phyloP scores from a whole-genome alignment of 1,140 invertebrate genomes.

The Dryas iulia region DNA sequence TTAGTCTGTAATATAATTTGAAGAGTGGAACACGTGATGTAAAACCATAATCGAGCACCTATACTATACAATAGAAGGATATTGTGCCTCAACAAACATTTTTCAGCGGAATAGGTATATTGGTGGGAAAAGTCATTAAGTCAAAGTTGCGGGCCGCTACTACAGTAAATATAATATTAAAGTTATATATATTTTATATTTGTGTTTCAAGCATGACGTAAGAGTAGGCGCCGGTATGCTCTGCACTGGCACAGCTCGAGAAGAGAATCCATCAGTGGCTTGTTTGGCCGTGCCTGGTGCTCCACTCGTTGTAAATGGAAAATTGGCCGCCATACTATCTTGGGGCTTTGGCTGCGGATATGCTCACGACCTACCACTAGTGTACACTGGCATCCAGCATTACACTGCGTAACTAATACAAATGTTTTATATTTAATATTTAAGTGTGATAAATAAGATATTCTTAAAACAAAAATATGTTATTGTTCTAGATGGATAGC shows the following conservation, averaged over 20 bases:
- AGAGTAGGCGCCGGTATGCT: constrained; percentile 45
- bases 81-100: too few species aligned
- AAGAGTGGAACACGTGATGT: too few species aligned
- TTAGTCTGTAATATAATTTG: too few species aligned
- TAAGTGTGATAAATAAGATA: background rate
- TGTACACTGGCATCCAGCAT: constrained; percentile 49
- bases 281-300: constrained; percentile 65
- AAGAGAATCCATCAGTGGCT: constrained; percentile 36
- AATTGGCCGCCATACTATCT: constrained; percentile 49
- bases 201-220: constrained; percentile 36
- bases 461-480: background rate
- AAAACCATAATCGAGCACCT: too few species aligned
- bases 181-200: background rate
- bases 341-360: constrained; percentile 70
- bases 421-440: background rate
- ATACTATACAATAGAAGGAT: too few species aligned
- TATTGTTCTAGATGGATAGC: constrained; percentile 51
- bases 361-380: constrained; percentile 49
- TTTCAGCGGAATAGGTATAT: too few species aligned
- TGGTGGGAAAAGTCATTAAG: too few species aligned
- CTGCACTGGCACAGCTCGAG: constrained; percentile 49
- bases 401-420: constrained; percentile 44
- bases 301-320: constrained; percentile 45
- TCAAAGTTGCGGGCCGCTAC: too few species aligned
- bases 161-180: too few species aligned